Base-by-base conservation (phyloP, 2,888 invertebrate genomes). In the Polymixis lichenea region DNA sequence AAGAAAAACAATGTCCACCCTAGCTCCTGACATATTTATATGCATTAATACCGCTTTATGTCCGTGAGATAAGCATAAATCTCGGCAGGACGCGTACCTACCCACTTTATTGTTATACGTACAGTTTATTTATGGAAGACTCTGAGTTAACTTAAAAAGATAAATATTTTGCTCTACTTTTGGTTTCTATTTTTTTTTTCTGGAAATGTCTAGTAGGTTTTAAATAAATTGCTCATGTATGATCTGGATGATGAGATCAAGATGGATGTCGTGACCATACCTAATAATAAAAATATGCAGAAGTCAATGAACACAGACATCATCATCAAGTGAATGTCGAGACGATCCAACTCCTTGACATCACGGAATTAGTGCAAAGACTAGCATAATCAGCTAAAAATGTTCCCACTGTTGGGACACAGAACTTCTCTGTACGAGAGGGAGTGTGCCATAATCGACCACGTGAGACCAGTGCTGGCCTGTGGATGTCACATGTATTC, bases 31-130 rank as follows among this genome's bases (percentile, higher is more conserved):
- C 94, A 94, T 95, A 93, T 94, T 94, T 95, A 95, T 95, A 94
- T 93, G 94, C 93, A 94, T 95, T 95, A 95, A 95, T 94, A 92
- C 94, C 90, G 89, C 88, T 95, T 95, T 95, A 95, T 94, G 89
- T 91, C 85, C 80, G 88, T 84, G 89, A 95, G 95, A 95, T 95
- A 95, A 94, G 93, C 89, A 94, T 95, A 95, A 95, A 95, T 95
- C 93, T 89, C 86, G 80, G 93, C 87, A 92, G 91, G 92, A 91
- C 90, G 88, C 90, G 92, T 92, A 91, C 91, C 91, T 93, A 94
- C 91, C 92, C 86, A 90, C 90, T 94, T 93, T 94, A 95, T 94
- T 94, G 92, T 94, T 92, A 92, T 91, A 90, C 87, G 84, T 91
- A 88, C 87, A 87, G 91, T 92, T 91, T 94, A 94, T 95, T 93